Conservation (phyloP, 2,797 vertebrate species). For the Iguana delicatissima region DNA sequence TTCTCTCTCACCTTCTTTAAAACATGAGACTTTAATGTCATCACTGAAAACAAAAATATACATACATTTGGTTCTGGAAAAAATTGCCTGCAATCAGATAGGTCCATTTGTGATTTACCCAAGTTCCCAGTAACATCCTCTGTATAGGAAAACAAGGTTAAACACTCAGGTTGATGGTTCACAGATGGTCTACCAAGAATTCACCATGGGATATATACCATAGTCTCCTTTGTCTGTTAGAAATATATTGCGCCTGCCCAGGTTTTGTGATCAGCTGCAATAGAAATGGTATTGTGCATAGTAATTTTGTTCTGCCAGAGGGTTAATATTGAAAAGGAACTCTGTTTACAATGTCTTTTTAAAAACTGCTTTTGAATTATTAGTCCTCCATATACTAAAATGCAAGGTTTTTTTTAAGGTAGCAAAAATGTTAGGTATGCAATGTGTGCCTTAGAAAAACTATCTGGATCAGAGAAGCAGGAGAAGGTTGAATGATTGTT, state of each 20-base stretch:
- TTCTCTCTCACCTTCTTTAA: background rate
- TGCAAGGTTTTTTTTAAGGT: background rate
- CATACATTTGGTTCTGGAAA: background rate
- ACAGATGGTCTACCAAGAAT: rapidly evolving
- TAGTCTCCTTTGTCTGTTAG: background rate
- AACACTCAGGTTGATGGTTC: rapidly evolving
- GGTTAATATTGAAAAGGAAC: background rate
- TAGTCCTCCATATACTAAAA: background rate
- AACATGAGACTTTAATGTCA: background rate
- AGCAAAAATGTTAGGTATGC: background rate
- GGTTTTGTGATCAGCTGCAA: background rate
- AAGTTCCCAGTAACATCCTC: background rate
- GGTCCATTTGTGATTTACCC: background rate
- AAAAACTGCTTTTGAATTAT: background rate
- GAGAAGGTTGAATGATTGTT: background rate
- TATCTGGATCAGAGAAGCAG: background rate
- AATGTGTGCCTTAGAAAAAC: background rate
- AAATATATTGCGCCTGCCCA: background rate
- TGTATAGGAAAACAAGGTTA: background rate
- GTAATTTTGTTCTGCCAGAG: background rate
- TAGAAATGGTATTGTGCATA: background rate
- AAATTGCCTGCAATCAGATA: background rate
- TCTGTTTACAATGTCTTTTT: background rate
- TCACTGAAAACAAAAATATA: background rate
- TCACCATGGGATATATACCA: background rate